Evolutionary conservation across 2,888 invertebrate species (phyloP), one percentile per base, ranked within the genome.

Genomic region (Xestia c-nigrum): DNA sequence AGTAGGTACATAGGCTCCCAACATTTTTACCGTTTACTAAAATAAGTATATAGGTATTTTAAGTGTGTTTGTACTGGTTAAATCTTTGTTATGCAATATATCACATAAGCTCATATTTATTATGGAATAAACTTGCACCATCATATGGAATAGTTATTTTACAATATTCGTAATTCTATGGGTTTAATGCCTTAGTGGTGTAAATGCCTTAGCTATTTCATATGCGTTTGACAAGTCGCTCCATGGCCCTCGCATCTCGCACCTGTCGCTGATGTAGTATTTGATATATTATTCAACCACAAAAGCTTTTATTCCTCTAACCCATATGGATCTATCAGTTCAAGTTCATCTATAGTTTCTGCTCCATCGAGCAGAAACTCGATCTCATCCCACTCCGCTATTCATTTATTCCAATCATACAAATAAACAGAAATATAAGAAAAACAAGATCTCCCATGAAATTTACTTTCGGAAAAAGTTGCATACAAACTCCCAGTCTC

Each of bases 341-440:
- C n/a, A 64, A 43, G 57, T 43, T 59, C 38, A 80, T 2, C 9
- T 38, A 47, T 12, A 61, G 21, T 78, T 50, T 80, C 72, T 66
- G 81, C 73, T 73, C n/a, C 14, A n/a, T 38, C 24, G 14, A 72
- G 52, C 80, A 52, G 65, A 78, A 80, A 72, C 31, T 52, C n/a
- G 19, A 70, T 52, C 24, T 16, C 24, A 57, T 24, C 10, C 43
- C 69, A 78, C 52, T 55, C 50, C 21, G 46, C 52, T 61, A 61
- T 19, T 16, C 21, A 52, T 19, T 5, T n/a, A 59, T 40, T 57
- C 38, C n/a, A 7, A 78, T 57, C 46, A 47, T 24, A 31, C 21
- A 40, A 10, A 19, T 19, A 46, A 46, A 74, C 12, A 43, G 12
- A 43, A 31, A 40, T 59, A 31, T 31, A n/a, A n/a, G n/a, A 3